Base-by-base conservation (phyloP, 2,113 vertebrate species). In the Anas platyrhynchos region DNA sequence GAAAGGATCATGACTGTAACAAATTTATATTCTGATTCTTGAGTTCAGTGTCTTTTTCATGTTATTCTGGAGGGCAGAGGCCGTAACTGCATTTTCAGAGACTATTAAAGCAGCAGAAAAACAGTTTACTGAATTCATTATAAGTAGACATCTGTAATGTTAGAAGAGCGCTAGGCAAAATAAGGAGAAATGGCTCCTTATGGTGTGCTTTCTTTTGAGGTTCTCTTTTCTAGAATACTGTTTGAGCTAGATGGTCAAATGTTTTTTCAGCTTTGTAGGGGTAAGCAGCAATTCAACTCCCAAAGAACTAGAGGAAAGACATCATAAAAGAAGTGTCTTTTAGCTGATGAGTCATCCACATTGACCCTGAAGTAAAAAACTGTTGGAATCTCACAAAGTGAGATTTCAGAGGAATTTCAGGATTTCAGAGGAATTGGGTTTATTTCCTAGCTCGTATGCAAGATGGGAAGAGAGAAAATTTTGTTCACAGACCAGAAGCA, bases 11-110 rank as follows among this genome's bases (percentile, higher is more conserved):
- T 32, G 46, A 83, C 18, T 94, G 41, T 81, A 72, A 94, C 41
- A 95, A 91, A 94, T 75, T 77, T 79, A 78, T 59, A 68, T 93
- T 95, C 73, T 84, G 17, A 73, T 92, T 94, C 48, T 59, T 89
- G 55, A 94, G 50, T 84, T 90, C 50, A 50, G 16, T 34, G 50
- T 69, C 75, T 73, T 89, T 66, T 68, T 65, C 73, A 14, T 67
- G 52, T 65, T 79, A 68, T 89, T 91, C 68, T 56, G 54, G 86
- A 74, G 41, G 22, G 16, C 48, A 62, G 8, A n/a, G 88, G 29
- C 31, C 29, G 84, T 75, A 91, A 67, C 12, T 43, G 6, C 6
- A 58, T 96, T 92, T 95, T 75, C 46, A 66, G 25, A 41, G 32
- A 44, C 44, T 75, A 54, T 79, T 79, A 78, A 88, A 92, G 26